Evolutionary conservation across 2,113 vertebrate species (phyloP), one percentile per base, ranked within the genome.

Genomic region (Haplochromis vanheusdeni): DNA sequence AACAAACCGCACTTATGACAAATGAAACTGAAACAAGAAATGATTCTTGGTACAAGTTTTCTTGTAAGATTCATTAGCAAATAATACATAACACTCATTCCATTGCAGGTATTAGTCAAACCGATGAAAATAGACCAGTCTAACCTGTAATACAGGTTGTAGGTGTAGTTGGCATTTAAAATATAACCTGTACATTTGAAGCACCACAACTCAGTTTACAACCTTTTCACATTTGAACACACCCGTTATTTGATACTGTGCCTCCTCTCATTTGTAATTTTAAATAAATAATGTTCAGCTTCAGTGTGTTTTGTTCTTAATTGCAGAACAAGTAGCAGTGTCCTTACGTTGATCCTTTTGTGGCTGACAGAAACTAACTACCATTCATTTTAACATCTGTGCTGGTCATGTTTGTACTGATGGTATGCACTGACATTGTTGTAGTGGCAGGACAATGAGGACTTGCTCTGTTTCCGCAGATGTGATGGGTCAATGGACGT

Each of bases 391-490:
- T 49, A 6, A 52, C 5, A 49, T 17, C 51, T 56, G 21, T 65
- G n/a, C 4, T 68, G 16, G 17, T 88, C 54, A 4, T 26, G 10
- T 47, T 65, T 62, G 13, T 60, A 21, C 9, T 19, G 68, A 4
- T 81, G 13, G 5, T 28, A 3, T 83, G 75, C 10, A 17, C 33
- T 54, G 10, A n/a, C 31, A 33, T 21, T 75, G 49, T 82, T 12
- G 23, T 31, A 11, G 55, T 40, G 8, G 40, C 42, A 47, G 82
- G 3, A 16, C 5, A 37, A 23, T 49, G 62, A 88, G 14, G 2
- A 40, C 11, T 56, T 35, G 9, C 35, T 55, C 2, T 42, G 40
- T 79, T 88, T 87, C 82, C 60, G 81, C 77, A 80, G 40, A 79
- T 54, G 58, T 52, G 14, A 83, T 65, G 26, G 17, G 26, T 79